Percentiles rank a stretch among this genome's conserved stretches.
Evolutionary conservation across 2,113 vertebrate species (phyloP).

Genomic region (Apteryx owenii): DNA sequence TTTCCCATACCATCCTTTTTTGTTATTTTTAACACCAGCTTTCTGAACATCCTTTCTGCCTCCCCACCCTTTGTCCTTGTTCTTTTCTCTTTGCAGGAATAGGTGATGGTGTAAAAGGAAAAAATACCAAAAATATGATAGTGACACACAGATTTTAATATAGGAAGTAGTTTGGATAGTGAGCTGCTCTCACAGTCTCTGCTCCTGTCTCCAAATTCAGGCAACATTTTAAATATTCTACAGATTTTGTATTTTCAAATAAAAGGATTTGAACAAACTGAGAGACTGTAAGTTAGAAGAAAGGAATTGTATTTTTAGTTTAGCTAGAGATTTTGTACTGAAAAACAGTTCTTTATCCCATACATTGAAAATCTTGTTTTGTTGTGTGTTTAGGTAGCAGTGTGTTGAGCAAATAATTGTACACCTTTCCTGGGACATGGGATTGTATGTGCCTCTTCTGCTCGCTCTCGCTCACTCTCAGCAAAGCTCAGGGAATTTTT

Average conservation of each 20-base stretch:
- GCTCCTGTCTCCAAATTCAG: background rate
- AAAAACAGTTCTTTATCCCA: background rate
- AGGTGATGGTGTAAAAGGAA: background rate
- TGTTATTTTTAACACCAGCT: background rate
- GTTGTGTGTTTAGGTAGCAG: background rate
- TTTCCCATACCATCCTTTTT: background rate
- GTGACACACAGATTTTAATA: background rate
- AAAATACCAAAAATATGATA: background rate
- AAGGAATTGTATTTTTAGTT: background rate
- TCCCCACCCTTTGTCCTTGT: background rate
- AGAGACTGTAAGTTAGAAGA: background rate
- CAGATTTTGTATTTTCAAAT: background rate
- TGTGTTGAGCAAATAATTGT: background rate
- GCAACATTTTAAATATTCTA: background rate
- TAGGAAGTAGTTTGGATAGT: background rate
- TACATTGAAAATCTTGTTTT: background rate
- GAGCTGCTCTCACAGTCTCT: background rate
- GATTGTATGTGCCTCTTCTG: background rate
- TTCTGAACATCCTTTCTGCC: background rate
- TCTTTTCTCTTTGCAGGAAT: background rate
- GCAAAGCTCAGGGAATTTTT: background rate
- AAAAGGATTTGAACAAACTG: background rate
- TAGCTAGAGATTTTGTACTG: background rate
- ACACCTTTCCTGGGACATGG: background rate
- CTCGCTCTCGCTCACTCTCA: background rate